These are phyloP conservation scores for Drosophila triauraria DNA, from an alignment of 1,140 invertebrate species.

Conservation along the genomic window DNA sequence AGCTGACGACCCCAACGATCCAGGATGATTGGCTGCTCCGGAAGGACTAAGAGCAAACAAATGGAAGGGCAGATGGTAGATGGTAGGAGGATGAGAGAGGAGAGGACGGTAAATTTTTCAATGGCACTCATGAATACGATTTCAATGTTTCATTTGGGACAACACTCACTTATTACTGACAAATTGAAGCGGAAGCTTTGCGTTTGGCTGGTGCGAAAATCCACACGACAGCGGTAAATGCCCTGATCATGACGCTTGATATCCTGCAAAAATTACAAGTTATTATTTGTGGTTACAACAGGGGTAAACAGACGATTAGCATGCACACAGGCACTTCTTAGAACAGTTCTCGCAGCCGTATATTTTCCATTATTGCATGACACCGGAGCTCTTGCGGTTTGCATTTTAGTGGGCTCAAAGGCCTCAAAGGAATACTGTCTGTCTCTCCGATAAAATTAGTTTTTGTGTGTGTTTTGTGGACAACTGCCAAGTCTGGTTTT, in stretches of 20 bases:
- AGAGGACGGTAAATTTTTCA: conserved; percentile 18
- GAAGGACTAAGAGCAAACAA: conserved; percentile 89
- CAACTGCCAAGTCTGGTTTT: background rate
- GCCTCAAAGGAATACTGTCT: background rate
- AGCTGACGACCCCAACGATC: conserved; percentile 91
- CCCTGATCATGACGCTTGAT: conserved; percentile 94
- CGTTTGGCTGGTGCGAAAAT: conserved; percentile 94
- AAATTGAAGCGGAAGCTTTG: conserved; percentile 94
- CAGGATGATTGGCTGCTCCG: conserved; percentile 93
- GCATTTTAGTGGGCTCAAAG: conserved; percentile 17
- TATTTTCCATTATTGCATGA: conserved; percentile 80
- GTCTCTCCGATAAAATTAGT: conserved; percentile 2
- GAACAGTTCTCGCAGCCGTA: conserved; percentile 27
- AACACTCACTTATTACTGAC: conserved; percentile 93
- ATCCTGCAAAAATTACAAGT: conserved; percentile 86
- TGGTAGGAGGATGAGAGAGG: background rate
- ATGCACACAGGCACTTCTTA: conserved; percentile 33
- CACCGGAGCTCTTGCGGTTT: conserved; percentile 44
- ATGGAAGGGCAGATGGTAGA: conserved; percentile 13
- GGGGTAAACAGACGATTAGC: conserved; percentile 67
- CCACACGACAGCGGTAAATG: conserved; percentile 94
- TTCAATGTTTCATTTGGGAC: conserved; percentile 36
- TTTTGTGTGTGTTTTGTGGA: conserved; percentile 1
- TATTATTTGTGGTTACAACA: conserved; percentile 54
- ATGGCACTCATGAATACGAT: conserved; percentile 26